These are phyloP conservation scores for Blomia tropicalis DNA, from an alignment of 2,888 invertebrate species.

Conservation along the genomic window DNA sequence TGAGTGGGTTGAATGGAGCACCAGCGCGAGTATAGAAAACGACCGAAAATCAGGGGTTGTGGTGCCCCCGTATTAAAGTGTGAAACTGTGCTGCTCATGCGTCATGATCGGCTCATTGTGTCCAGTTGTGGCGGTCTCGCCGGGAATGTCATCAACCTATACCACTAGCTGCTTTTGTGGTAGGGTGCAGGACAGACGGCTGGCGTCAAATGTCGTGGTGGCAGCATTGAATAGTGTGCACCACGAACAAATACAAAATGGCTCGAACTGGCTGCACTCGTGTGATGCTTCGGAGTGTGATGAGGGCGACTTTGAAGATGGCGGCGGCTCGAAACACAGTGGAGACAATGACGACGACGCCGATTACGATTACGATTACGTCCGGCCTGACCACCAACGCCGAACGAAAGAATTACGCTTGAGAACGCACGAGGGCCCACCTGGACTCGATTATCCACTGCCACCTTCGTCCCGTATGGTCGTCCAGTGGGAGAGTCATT, in stretches of 20 bases:
- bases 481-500: no score
- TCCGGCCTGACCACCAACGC: neutral
- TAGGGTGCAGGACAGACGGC: neutral
- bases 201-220: neutral
- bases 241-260: no score
- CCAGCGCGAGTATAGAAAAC: neutral
- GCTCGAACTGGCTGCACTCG: neutral
- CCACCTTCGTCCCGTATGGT: no score
- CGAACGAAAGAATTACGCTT: neutral
- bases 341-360: neutral
- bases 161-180: neutral
- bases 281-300: neutral
- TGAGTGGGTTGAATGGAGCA: neutral
- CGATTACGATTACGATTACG: slow-evolving; percentile 3
- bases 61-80: no score
- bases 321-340: neutral
- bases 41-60: no score
- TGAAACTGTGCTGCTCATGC: neutral
- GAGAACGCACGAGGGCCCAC: neutral
- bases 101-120: neutral
- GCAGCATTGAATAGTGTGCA: neutral
- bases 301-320: neutral
- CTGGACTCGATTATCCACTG: neutral
- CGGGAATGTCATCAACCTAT: neutral
- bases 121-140: neutral